Conservation (phyloP, 2,888 invertebrate species). For the Tetragonula carbonaria region DNA sequence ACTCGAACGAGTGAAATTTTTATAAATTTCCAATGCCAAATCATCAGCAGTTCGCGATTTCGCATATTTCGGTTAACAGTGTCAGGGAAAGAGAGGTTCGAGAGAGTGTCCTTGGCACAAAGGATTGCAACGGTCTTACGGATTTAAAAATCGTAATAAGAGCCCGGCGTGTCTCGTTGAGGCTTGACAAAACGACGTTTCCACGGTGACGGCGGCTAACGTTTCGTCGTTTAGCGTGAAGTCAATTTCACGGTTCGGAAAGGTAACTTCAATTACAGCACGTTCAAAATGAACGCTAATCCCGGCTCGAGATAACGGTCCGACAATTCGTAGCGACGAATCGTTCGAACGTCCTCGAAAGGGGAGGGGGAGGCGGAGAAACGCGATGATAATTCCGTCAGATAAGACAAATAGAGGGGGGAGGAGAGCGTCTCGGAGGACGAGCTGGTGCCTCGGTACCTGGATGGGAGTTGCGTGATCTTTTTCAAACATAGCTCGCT, state of each 20-base stretch:
- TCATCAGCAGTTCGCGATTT: too few species aligned
- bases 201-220: not conserved
- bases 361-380: not conserved
- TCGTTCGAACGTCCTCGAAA: not conserved
- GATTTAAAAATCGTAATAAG: too few species aligned
- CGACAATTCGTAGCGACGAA: not conserved
- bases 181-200: not conserved
- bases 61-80: too few species aligned
- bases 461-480: slow-evolving; percentile 48
- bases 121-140: too few species aligned
- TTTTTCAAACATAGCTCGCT: slow-evolving; percentile 67
- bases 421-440: not conserved
- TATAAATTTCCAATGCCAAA: too few species aligned
- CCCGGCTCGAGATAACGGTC: slow-evolving; percentile 19
- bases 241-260: slow-evolving; percentile 57
- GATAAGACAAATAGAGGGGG: slow-evolving; percentile 1
- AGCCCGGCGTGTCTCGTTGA: too few species aligned
- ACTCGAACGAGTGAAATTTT: too few species aligned
- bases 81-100: too few species aligned
- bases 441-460: not conserved
- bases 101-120: too few species aligned
- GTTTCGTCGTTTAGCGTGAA: slow-evolving; percentile 43
- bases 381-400: slow-evolving; percentile 16
- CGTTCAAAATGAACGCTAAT: slow-evolving; percentile 24
- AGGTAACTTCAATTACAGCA: slow-evolving; percentile 38